phyloP scores from a whole-genome alignment of 2,888 invertebrate species.

The Drosophila mimetica region DNA sequence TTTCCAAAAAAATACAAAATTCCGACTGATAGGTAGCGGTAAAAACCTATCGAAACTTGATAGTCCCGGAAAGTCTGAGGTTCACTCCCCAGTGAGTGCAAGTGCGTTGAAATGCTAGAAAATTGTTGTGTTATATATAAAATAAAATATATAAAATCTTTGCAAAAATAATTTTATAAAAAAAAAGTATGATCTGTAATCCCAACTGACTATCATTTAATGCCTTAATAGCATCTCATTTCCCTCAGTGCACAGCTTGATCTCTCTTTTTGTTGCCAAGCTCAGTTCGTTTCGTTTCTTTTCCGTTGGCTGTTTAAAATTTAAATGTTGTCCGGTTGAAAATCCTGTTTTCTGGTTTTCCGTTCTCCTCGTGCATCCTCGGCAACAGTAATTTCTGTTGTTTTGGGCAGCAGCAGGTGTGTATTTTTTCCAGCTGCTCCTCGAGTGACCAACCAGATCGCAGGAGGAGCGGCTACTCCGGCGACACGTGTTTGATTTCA shows the following conservation, averaged over 20 bases:
- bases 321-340: conserved; percentile 59
- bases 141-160: no score
- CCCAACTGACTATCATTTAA: no score
- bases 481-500: conserved; percentile 78
- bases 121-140: no score
- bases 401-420: conserved; percentile 72
- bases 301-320: conserved; percentile 58
- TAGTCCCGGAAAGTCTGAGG: no score
- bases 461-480: conserved; percentile 49
- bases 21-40: no score
- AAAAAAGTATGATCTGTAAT: no score
- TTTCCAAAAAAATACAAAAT: no score
- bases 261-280: conserved; percentile 4
- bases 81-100: no score
- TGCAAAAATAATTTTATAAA: no score
- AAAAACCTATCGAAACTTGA: no score
- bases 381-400: conserved; percentile 58
- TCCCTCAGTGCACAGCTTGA: conserved; percentile 7
- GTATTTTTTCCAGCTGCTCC: conserved; percentile 56
- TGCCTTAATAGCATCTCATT: no score
- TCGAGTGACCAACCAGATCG: conserved; percentile 67
- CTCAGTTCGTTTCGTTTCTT: conserved; percentile 5
- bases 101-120: no score
- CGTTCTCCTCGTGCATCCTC: conserved; percentile 37
- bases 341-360: conserved; percentile 61